Percentiles rank a stretch among this genome's conserved stretches.
These are phyloP conservation scores for Polietes domitor DNA, from an alignment of 2,888 invertebrate species.

Conservation along the genomic window DNA sequence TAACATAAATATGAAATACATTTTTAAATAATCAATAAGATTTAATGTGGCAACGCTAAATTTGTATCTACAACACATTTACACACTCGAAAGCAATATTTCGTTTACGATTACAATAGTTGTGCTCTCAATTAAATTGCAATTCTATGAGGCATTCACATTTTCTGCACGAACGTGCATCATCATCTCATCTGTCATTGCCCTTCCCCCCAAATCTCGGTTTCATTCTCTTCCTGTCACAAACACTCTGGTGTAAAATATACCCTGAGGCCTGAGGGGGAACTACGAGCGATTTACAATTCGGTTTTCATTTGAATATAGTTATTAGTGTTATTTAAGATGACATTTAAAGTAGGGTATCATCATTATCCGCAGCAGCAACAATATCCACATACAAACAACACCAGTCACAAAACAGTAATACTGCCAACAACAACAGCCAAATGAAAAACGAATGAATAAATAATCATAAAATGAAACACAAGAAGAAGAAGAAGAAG, in stretches of 20 bases:
- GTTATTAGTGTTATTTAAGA: conserved; percentile 67
- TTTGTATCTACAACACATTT: no score
- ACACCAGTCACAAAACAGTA: conserved; percentile 44
- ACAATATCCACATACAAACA: background rate
- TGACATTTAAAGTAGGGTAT: conserved; percentile 66
- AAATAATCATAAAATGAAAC: conserved; percentile 25
- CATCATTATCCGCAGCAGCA: conserved; percentile 53
- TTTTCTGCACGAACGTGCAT: background rate
- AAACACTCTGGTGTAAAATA: conserved; percentile 3
- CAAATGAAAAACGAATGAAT: conserved; percentile 47
- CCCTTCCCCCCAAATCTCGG: background rate
- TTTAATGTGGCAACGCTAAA: no score
- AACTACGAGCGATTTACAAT: conserved; percentile 4
- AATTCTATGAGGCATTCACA: no score
- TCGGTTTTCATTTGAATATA: conserved; percentile 48
- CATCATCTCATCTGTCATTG: background rate
- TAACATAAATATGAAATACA: no score
- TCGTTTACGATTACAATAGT: no score
- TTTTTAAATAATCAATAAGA: no score
- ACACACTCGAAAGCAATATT: no score
- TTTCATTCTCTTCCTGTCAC: background rate
- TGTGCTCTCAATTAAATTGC: no score
- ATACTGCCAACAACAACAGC: no score
- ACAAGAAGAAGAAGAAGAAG: background rate
- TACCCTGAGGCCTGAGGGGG: background rate